Evolutionary conservation across 2,888 invertebrate genomes (phyloP).

Genomic region (Acronicta aceris): DNA sequence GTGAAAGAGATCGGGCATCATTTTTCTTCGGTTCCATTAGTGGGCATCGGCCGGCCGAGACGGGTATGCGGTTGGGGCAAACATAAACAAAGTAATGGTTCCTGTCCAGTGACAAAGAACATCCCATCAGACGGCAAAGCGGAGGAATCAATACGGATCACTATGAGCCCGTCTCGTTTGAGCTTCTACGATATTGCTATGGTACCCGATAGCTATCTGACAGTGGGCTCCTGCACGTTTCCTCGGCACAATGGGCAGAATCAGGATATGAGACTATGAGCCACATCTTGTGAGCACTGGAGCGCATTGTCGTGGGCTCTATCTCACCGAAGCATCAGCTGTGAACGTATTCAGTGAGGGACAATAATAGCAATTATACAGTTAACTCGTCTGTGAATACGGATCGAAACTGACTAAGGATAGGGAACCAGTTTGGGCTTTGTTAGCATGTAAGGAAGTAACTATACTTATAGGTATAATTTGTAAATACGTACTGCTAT

Average conservation of each 20-base stretch:
- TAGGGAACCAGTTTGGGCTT: constrained; percentile 27
- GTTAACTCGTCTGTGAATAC: constrained; percentile 47
- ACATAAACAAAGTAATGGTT: constrained; percentile 82
- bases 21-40: constrained; percentile 80
- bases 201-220: constrained; percentile 54
- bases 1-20: constrained; percentile 73
- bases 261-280: constrained; percentile 55
- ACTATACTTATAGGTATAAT: neutral
- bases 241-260: constrained; percentile 52
- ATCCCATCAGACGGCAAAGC: constrained; percentile 70
- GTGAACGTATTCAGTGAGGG: constrained; percentile 33
- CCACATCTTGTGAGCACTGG: constrained; percentile 55
- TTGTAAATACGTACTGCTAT: constrained; percentile 1
- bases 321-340: constrained; percentile 38
- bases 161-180: constrained; percentile 40
- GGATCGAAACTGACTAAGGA: constrained; percentile 22
- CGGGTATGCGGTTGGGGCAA: constrained; percentile 74
- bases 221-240: constrained; percentile 25
- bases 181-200: constrained; percentile 49
- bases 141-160: constrained; percentile 70
- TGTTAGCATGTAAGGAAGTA: constrained; percentile 18
- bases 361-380: constrained; percentile 51
- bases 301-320: constrained; percentile 44
- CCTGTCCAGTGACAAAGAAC: constrained; percentile 78
- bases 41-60: constrained; percentile 73